Conservation (phyloP, 1,140 invertebrate genomes). For the Spodoptera frugiperda region DNA sequence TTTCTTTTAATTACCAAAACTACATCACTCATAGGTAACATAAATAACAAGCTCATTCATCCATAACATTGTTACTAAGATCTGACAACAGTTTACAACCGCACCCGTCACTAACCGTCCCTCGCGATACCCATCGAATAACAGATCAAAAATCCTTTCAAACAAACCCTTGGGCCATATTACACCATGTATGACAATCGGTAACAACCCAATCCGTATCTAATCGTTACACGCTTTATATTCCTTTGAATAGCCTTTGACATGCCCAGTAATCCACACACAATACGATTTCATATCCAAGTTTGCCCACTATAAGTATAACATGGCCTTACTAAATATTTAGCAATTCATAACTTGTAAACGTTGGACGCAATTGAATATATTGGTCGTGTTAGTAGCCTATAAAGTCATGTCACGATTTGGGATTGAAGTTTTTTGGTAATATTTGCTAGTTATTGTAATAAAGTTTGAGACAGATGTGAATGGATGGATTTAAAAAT, state of each 20-base stretch:
- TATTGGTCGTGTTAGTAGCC: not conserved
- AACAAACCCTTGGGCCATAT: not conserved
- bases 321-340: not conserved
- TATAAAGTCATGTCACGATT: not conserved
- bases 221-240: constrained; percentile 46
- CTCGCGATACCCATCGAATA: not conserved
- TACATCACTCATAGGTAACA: too few relatives aligned
- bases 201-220: constrained; percentile 42
- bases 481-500: not conserved
- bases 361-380: constrained; percentile 17
- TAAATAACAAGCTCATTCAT: too few relatives aligned
- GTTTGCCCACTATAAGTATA: constrained; percentile 19
- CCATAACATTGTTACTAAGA: too few relatives aligned
- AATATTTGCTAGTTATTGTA: not conserved
- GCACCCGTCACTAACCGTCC: not conserved
- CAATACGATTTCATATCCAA: constrained; percentile 52
- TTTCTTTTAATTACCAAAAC: too few relatives aligned
- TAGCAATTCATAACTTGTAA: not conserved
- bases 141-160: constrained; percentile 21
- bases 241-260: constrained; percentile 51
- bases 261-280: constrained; percentile 56
- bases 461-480: not conserved
- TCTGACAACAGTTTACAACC: too few relatives aligned
- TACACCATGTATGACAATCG: constrained; percentile 21
- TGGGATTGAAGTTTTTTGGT: constrained; percentile 5